Evolutionary conservation across 2,888 invertebrate species (phyloP).

Genomic region (Troides aeacus): DNA sequence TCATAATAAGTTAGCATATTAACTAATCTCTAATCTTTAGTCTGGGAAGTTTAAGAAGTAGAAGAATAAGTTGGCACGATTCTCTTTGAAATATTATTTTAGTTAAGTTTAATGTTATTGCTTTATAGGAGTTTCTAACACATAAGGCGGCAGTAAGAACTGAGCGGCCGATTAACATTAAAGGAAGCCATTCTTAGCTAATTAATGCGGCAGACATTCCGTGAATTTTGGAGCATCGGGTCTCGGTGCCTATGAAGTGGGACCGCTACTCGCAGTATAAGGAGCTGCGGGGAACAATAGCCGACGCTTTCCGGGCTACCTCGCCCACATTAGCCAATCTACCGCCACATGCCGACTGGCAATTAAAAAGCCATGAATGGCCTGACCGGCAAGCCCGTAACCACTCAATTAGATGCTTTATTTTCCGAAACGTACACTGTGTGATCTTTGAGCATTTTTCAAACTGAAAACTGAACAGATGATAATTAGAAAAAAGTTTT

Average conservation of each 20-base stretch:
- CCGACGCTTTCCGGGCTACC: slow-evolving; percentile 64
- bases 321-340: slow-evolving; percentile 70
- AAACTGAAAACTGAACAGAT: too few relatives aligned
- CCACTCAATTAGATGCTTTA: slow-evolving; percentile 46
- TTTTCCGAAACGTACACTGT: slow-evolving; percentile 24
- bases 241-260: slow-evolving; percentile 59
- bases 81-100: too few relatives aligned
- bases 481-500: too few relatives aligned
- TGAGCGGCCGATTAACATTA: slow-evolving; percentile 46
- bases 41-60: too few relatives aligned
- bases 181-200: slow-evolving; percentile 55
- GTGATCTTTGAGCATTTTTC: not conserved
- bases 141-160: not conserved
- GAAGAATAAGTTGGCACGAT: too few relatives aligned
- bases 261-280: slow-evolving; percentile 72
- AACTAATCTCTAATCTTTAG: too few relatives aligned
- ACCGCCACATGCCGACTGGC: slow-evolving; percentile 61
- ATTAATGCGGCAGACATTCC: slow-evolving; percentile 69
- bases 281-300: slow-evolving; percentile 68
- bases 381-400: slow-evolving; percentile 40
- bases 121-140: not conserved
- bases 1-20: too few relatives aligned
- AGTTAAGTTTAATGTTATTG: not conserved
- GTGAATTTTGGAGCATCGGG: slow-evolving; percentile 64
- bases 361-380: slow-evolving; percentile 73